Evolutionary conservation across 2,113 vertebrate genomes (phyloP).

Genomic region (Salvelinus sp.): DNA sequence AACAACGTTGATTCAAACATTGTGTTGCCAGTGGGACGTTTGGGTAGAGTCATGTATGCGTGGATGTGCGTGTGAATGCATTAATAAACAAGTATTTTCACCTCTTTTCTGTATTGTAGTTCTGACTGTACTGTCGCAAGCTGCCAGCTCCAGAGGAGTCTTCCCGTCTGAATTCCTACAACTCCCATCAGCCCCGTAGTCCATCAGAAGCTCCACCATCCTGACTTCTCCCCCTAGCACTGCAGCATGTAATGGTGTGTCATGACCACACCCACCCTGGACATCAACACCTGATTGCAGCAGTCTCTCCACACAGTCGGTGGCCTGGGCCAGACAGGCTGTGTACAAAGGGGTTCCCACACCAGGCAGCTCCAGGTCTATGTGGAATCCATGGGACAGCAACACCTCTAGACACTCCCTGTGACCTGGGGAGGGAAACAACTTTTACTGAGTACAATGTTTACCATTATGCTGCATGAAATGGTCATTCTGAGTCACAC

Average conservation of each 20-base stretch:
- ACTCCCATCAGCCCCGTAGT: slow-evolving; percentile 82
- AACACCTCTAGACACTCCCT: slow-evolving; percentile 89
- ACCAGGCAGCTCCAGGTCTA: slow-evolving; percentile 79
- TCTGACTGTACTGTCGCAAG: slow-evolving; percentile 74
- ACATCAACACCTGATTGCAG: slow-evolving; percentile 84
- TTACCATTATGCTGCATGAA: background rate
- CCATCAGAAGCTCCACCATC: slow-evolving; percentile 78
- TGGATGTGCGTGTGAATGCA: background rate
- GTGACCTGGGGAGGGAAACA: slow-evolving; percentile 73
- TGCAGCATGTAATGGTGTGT: slow-evolving; percentile 85
- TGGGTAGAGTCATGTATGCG: background rate
- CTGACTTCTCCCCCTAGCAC: slow-evolving; percentile 67
- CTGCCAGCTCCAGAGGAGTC: slow-evolving; percentile 79
- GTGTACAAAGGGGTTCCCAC: slow-evolving; percentile 82
- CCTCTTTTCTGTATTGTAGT: slow-evolving; percentile 65
- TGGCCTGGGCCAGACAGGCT: slow-evolving; percentile 77
- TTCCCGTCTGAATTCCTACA: slow-evolving; percentile 81
- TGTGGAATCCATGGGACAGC: slow-evolving; percentile 76
- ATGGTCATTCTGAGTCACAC: background rate
- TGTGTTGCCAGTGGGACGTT: background rate
- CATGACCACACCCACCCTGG: slow-evolving; percentile 70
- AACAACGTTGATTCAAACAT: background rate
- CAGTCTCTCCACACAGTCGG: slow-evolving; percentile 83
- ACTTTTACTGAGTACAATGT: too few species aligned
- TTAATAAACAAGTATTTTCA: slow-evolving; percentile 15